Base-by-base conservation (phyloP, 1,140 invertebrate genomes). In the Atta texana region DNA sequence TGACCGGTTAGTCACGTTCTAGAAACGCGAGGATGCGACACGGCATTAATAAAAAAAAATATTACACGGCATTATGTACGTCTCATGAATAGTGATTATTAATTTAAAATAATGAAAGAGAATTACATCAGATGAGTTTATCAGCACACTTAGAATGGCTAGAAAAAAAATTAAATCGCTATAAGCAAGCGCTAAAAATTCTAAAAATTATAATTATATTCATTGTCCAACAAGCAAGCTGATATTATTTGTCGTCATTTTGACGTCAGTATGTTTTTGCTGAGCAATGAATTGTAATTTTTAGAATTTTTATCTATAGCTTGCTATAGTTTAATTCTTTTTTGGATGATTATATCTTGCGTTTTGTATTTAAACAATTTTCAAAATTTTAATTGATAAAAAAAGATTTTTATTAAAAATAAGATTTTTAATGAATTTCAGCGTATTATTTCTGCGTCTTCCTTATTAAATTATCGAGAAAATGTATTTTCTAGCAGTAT, bases 401-500 rank as follows among this genome's bases (percentile, higher is more conserved):
- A 64, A 44, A 39, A 39, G 10, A 5, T 68, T 21, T 1, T 4
- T 44, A 39, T 44, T 21, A 31, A 63, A 63, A 63, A 63, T 31
- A 63, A 31, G 14, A 63, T 39, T 68, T 68, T 4, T 68, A 44
- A 68, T 68, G 0, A 39, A 34, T n/a, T 14, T 44, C 21, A 44
- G 16, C 31, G n/a, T 53, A 53, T 5, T 34, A 10, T 21, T 28
- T 2, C 1, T 21, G 12, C 10, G 0, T 51, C 5, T 49, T 2
- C 16, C 0, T 76, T 59, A 77, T 12, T 63, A 64, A 31, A 77
- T 64, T 44, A 49, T 31, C 6, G 7, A 7, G 14, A 8, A 5
- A 57, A 75, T 8, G 7, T 76, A 21, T 51, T 44, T 28, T 59
- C 0, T 34, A 93, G 93, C 90, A 94, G 87, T 68, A 93, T 93